These are phyloP conservation scores for Lagenorhynchus albirostris DNA, from an alignment of 2,113 vertebrate species.

Conservation along the genomic window DNA sequence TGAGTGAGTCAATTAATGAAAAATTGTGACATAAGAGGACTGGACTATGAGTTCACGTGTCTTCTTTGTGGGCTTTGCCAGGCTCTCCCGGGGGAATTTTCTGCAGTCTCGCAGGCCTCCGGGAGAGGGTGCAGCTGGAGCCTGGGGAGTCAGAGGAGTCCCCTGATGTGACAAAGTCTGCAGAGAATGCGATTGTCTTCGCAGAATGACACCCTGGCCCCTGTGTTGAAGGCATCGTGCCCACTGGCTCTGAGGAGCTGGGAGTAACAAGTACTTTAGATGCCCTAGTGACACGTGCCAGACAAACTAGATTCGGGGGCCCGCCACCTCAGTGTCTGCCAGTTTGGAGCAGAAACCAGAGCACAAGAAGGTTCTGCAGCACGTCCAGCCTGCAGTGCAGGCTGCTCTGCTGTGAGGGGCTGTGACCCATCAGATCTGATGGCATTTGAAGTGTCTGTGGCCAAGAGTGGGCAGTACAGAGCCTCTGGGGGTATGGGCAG, in stretches of 20 bases:
- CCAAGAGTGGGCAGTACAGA: background rate
- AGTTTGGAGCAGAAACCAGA: background rate
- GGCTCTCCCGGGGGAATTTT: background rate
- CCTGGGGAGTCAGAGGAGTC: background rate
- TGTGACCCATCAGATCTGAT: background rate
- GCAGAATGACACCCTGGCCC: too few relatives aligned
- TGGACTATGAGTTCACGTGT: background rate
- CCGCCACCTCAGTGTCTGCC: accelerated
- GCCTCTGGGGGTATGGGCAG: background rate
- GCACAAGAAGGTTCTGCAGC: background rate
- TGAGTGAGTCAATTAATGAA: background rate
- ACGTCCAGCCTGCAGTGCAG: background rate
- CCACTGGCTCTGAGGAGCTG: too few relatives aligned
- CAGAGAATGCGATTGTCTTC: background rate
- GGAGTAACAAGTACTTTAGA: background rate
- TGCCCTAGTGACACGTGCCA: background rate
- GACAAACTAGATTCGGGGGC: background rate
- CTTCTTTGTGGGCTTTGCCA: background rate
- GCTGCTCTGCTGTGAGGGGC: background rate
- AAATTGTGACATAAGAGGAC: background rate
- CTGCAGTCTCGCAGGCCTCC: accelerated
- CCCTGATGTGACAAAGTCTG: background rate
- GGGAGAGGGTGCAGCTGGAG: background rate
- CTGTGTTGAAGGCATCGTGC: accelerated
- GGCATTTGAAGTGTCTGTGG: background rate